These are phyloP conservation scores for Cryptoleucopteryx plumbea DNA, from an alignment of 2,113 vertebrate species.

Conservation along the genomic window DNA sequence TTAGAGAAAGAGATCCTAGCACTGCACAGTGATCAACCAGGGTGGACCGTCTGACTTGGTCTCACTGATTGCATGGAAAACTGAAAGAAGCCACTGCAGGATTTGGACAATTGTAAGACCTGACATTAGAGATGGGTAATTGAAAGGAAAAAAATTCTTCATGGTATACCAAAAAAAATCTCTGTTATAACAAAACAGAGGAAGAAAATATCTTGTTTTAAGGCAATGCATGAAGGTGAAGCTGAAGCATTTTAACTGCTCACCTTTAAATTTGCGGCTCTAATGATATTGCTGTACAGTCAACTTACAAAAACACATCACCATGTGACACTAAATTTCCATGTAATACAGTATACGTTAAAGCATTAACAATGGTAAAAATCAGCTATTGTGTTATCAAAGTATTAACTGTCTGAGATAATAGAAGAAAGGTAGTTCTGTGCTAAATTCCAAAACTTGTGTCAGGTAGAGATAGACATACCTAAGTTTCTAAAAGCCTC, in stretches of 20 bases:
- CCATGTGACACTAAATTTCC: not conserved
- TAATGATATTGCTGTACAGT: not conserved
- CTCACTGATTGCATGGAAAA: not conserved
- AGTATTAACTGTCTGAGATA: not conserved
- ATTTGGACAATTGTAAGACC: not conserved
- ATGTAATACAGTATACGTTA: not conserved
- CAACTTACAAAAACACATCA: not conserved
- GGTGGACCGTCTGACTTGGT: not conserved
- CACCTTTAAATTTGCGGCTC: not conserved
- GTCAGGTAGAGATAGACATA: not conserved
- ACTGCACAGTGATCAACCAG: accelerated
- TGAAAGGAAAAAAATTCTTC: not conserved
- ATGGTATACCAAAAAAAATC: not conserved
- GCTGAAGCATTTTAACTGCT: not conserved
- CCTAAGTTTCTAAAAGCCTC: not conserved
- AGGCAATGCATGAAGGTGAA: not conserved
- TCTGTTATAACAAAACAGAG: not conserved
- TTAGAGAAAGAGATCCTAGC: not conserved
- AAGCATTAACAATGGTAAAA: not conserved
- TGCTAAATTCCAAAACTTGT: not conserved
- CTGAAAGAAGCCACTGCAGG: not conserved
- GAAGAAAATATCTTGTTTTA: not conserved
- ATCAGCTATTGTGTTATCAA: accelerated
- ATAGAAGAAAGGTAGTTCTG: not conserved
- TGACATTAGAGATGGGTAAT: not conserved